phyloP scores from a whole-genome alignment of 2,888 invertebrate species.

The Nephrotoma guestfalica region DNA sequence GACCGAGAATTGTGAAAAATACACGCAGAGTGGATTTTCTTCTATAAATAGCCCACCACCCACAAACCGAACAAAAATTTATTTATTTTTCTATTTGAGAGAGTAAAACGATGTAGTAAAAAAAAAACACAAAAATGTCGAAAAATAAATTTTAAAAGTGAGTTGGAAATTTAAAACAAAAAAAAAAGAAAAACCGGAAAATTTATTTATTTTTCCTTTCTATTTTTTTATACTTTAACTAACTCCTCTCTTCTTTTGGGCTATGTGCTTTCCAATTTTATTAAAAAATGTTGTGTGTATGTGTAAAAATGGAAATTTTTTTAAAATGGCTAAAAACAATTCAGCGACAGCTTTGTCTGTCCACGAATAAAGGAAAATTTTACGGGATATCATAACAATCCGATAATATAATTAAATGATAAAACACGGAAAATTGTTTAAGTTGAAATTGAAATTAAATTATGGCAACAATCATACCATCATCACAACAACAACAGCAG shows the following conservation, averaged over 20 bases:
- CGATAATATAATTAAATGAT: neutral
- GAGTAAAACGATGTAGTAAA: neutral
- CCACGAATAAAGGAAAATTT: neutral
- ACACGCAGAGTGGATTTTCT: neutral
- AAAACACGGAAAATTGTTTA: neutral
- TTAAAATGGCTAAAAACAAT: neutral
- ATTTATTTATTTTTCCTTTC: neutral
- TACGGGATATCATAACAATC: neutral
- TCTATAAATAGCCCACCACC: neutral
- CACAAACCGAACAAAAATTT: neutral
- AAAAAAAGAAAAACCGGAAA: neutral
- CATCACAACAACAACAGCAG: slow-evolving; percentile 14
- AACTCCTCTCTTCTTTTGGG: neutral
- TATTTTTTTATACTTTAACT: neutral
- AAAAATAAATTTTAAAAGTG: slow-evolving; percentile 2
- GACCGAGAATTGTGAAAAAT: neutral
- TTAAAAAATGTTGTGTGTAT: neutral
- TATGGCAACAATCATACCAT: slow-evolving; percentile 33
- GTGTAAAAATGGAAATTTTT: neutral
- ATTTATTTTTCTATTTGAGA: neutral
- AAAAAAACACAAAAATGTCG: neutral
- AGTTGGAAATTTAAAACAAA: neutral
- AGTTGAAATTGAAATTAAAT: slow-evolving; percentile 13
- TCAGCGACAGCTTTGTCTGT: neutral
- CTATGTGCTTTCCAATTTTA: neutral